Base-by-base conservation (phyloP, 2,113 vertebrate species). In the Hemicordylus capensis region DNA sequence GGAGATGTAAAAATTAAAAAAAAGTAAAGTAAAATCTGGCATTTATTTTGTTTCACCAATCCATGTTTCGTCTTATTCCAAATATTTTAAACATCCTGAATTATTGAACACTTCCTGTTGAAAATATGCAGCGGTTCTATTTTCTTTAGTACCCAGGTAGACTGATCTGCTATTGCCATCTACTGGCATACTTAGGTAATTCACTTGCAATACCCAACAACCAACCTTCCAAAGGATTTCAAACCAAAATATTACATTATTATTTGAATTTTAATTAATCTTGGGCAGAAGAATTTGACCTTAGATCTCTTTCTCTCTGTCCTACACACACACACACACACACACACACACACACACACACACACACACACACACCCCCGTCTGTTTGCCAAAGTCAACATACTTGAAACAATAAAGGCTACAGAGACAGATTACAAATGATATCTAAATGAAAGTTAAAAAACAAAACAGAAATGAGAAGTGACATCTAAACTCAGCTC, bases 121-220 rank as follows among this genome's bases (percentile, higher is more conserved):
- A 91, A 92, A 94, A 81, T 14, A 87, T n/a, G 82, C 86, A 70
- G 87, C 79, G 81, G 48, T 72, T 67, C 9, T 7, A 39, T 34
- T 26, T 74, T 8, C 54, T 67, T 58, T 39, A 66, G 64, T 78
- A 12, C 24, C 75, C 51, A 70, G 28, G 77, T 93, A 78, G 58
- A 17, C 11, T 86, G 90, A 95, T 91, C 95, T 95, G 24, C 91
- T 96, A 92, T 85, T 96, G 96, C 97, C 97, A 96, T 90, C 97
- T 96, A 92, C 91, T 95, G 97, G 94, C 46, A n/a, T 51, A 61
- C 42, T 69, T 59, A 31, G 78, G 78, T 61, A 88, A 20, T 82
- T 74, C 91, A 90, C 34, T 39, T 42, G 34, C 87, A 87, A 91
- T 6, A 83, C 77, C 90, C 64, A 81, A 61, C 75, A 58, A 54